phyloP scores from a whole-genome alignment of 1,140 invertebrate genomes.

The Drosophila punjabiensis region DNA sequence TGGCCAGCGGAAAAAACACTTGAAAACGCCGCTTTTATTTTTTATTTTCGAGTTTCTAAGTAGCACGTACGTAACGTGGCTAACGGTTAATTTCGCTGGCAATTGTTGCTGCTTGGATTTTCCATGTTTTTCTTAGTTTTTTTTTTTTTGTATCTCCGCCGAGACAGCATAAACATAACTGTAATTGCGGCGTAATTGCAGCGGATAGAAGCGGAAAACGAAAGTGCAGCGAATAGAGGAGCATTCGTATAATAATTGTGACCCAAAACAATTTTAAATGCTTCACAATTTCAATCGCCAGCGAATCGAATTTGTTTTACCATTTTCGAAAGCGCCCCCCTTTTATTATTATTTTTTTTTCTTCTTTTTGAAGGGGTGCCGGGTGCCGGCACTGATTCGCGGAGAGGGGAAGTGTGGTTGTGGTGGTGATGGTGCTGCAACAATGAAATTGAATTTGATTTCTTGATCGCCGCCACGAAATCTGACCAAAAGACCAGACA shows the following conservation, averaged over 20 bases:
- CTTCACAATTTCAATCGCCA: constrained; percentile 56
- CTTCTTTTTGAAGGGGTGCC: too few species aligned
- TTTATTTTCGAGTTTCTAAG: constrained; percentile 40
- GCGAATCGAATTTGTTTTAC: constrained; percentile 51
- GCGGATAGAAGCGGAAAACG: constrained; percentile 48
- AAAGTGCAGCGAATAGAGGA: constrained; percentile 54
- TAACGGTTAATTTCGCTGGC: constrained; percentile 52
- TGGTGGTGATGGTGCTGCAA: constrained; percentile 10
- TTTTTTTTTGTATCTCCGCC: not conserved
- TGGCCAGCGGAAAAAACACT: constrained; percentile 33
- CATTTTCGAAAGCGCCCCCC: constrained; percentile 53
- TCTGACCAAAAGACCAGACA: constrained; percentile 36
- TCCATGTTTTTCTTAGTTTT: constrained; percentile 12
- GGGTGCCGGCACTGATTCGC: constrained; percentile 5
- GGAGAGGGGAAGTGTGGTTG: not conserved
- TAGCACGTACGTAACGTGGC: constrained; percentile 59
- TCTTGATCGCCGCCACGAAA: constrained; percentile 41
- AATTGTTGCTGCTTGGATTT: constrained; percentile 29
- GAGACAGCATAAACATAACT: constrained; percentile 45
- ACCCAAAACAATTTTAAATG: constrained; percentile 53
- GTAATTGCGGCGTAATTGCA: constrained; percentile 58
- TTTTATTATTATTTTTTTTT: not conserved
- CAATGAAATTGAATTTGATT: constrained; percentile 62
- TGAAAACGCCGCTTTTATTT: not conserved
- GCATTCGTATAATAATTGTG: constrained; percentile 45